Evolutionary conservation across 2,888 invertebrate species (phyloP), one percentile per base, ranked within the genome.

Genomic region (Scrobipalpa costella): DNA sequence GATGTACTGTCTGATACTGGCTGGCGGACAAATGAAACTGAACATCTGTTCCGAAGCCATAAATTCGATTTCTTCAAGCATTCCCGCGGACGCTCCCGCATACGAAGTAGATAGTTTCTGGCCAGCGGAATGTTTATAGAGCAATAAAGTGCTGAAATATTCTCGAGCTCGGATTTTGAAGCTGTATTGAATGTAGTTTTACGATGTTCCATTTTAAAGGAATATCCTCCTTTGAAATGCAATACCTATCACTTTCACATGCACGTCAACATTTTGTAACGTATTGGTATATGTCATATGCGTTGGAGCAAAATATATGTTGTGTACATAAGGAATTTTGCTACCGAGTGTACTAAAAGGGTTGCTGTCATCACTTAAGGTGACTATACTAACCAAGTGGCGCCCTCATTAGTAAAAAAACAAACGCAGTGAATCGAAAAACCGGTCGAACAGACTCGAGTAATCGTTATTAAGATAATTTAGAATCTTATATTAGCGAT

Each of bases 11-110:
- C n/a, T n/a, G n/a, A n/a, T n/a, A n/a, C n/a, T n/a, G n/a, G n/a
- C n/a, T n/a, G n/a, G n/a, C 71, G 75, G 77, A 76, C 77, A 77
- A 74, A 81, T 80, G 75, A 78, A 81, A 75, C 73, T 71, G 69
- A 27, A 52, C 44, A 47, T 55, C 47, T 52, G 33, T 21, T 57
- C 17, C 34, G 55, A 5, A 7, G 21, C 11, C 44, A 59, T 59
- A 59, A 59, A 59, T 59, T 44, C 19, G 50, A 50, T 57, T 38
- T 27, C 34, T 55, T 21, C 27, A 34, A 55, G 15, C 55, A 13
- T 34, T n/a, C 15, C 11, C 33, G 34, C 33, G n/a, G 19, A n/a
- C 7, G 21, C 7, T 7, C 27, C 19, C 27, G 55, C 33, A 27
- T 33, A 55, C 27, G n/a, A 55, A 55, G 27, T 33, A 27, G 50